Base-by-base conservation (phyloP, 1,140 invertebrate genomes). In the Mizuhopecten yessoensis region DNA sequence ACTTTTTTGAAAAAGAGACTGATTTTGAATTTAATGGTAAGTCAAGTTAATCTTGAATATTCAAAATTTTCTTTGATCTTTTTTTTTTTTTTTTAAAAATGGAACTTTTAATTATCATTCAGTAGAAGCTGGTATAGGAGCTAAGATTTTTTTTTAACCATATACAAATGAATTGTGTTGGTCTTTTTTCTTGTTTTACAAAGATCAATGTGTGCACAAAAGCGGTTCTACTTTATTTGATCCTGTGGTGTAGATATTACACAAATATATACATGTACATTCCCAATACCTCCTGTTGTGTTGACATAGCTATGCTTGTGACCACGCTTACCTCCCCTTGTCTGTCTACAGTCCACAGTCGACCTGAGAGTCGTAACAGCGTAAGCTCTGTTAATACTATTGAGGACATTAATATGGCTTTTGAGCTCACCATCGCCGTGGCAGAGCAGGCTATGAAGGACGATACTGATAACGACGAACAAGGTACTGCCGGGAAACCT, bases 381-480 rank as follows among this genome's bases (percentile, higher is more conserved):
- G 88, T 94, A 88, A 90, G 92, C 39, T 95, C 95, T 33, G 90
- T 94, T 34, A 94, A 94, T 90, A 96, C 94, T 45, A 94, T 94
- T n/a, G 95, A 94, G 34, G 95, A 94, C 90, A 90, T 95, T 87
- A 96, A 93, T 93, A 92, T 95, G 89, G 96, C 92, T 89, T 96
- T 95, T 91, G 92, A 94, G 86, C 90, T 94, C 92, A 94, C 93
- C 86, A 95, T 95, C 39, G 91, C 92, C 34, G 57, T 91, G 33
- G 94, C 93, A 42, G 92, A 95, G 92, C 93, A 95, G 88, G 93
- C 92, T 33, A 89, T 92, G 89, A 90, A 86, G 91, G 86, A 87
- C 45, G 87, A 89, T 86, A 15, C 42, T 17, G 42, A 45, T 45
- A 45, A 10, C 10, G 42, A 45, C 9, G 89, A 92, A 45, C 39